A percentile compares a stretch with the other conserved stretches of the same genome.
Evolutionary conservation across 2,113 vertebrate species (phyloP).

Genomic region (Macquaria ambigua): DNA sequence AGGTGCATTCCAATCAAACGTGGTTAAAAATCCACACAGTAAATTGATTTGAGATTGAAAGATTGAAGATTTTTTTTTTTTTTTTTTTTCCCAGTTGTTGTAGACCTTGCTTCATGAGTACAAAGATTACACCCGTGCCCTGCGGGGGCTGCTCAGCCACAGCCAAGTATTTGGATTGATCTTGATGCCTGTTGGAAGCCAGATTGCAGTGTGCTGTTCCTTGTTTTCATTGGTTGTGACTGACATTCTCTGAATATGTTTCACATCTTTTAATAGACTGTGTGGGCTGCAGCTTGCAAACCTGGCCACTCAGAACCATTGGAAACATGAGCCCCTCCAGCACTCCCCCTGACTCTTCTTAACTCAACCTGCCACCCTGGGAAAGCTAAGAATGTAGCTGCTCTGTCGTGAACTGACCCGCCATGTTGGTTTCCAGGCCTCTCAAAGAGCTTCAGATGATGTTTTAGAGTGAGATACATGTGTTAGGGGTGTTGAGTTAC

Average conservation of each 20-base stretch:
- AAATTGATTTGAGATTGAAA: not conserved
- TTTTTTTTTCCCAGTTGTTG: too few species aligned
- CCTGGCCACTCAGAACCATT: constrained; percentile 66
- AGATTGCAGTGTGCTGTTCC: constrained; percentile 20
- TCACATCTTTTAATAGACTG: constrained; percentile 82
- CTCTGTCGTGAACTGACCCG: not conserved
- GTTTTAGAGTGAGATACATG: constrained; percentile 10
- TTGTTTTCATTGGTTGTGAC: constrained; percentile 68
- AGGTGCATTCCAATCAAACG: not conserved
- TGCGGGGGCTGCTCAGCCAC: constrained; percentile 30
- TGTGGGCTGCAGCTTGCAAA: constrained; percentile 59
- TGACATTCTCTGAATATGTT: constrained; percentile 81
- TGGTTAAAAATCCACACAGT: not conserved
- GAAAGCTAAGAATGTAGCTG: constrained; percentile 46
- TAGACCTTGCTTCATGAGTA: constrained; percentile 45
- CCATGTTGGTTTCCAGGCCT: constrained; percentile 37
- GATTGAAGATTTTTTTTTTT: too few species aligned
- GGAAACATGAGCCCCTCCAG: constrained; percentile 71
- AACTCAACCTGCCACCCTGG: constrained; percentile 33
- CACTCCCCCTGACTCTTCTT: constrained; percentile 51
- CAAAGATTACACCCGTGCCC: constrained; percentile 43
- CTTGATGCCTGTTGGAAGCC: constrained; percentile 28
- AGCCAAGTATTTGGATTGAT: constrained; percentile 44
- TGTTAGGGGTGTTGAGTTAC: constrained; percentile 27
- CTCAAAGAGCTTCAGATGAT: constrained; percentile 22